Evolutionary conservation across 2,113 vertebrate genomes (phyloP).

Genomic region (Desmodus rotundus): DNA sequence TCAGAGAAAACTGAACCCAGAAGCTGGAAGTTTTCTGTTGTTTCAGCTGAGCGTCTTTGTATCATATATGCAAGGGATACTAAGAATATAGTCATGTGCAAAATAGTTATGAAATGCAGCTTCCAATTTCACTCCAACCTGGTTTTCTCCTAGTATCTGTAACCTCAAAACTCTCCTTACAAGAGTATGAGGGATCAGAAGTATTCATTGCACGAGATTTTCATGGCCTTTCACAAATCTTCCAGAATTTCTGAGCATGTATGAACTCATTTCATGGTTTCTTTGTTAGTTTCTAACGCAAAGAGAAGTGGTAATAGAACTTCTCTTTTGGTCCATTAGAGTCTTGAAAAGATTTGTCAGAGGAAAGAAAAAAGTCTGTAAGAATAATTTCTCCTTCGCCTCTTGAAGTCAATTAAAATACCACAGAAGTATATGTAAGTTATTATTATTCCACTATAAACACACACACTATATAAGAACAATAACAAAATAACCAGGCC

Average conservation of each 20-base stretch:
- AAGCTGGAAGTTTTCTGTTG: not conserved
- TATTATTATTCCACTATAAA: not conserved
- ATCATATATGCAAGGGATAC: fast-evolving
- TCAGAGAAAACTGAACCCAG: not conserved
- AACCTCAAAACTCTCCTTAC: not conserved
- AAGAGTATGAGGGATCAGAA: not conserved
- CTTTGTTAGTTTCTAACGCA: not conserved
- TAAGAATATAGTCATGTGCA: not conserved
- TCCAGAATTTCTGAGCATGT: not conserved
- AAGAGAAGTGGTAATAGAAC: not conserved
- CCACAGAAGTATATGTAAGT: not conserved
- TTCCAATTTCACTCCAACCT: not conserved
- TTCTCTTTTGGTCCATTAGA: not conserved
- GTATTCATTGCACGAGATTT: not conserved
- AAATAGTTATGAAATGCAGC: constrained; percentile 13
- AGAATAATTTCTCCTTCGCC: not conserved
- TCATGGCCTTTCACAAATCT: constrained; percentile 11
- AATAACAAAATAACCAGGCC: not conserved
- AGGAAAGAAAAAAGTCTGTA: not conserved
- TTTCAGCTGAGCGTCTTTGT: not conserved
- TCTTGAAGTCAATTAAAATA: not conserved
- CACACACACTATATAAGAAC: not conserved
- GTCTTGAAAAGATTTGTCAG: not conserved
- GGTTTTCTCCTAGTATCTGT: not conserved
- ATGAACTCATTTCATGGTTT: not conserved